Evolutionary conservation across 2,797 vertebrate species (phyloP).

Genomic region (Odontamblyopus rebecca): DNA sequence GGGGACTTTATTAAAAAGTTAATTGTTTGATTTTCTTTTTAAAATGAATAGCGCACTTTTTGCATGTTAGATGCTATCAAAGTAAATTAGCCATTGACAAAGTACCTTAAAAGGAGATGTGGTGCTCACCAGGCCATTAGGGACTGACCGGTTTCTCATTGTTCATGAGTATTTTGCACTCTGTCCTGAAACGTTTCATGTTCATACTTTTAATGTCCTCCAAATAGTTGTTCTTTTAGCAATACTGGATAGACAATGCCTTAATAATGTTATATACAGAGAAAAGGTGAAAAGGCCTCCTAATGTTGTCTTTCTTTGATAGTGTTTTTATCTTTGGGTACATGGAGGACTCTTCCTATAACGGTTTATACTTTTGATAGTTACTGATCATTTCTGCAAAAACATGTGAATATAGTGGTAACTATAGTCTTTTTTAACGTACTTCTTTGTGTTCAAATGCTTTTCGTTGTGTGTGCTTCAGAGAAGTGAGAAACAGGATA

Average conservation of each 20-base stretch:
- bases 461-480: constrained; percentile 61
- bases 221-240: constrained; percentile 71
- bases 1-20: constrained; percentile 44
- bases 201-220: constrained; percentile 40
- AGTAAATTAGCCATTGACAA: constrained; percentile 54
- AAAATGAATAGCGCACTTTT: constrained; percentile 67
- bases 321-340: constrained; percentile 56
- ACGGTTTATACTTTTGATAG: constrained; percentile 71
- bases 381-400: constrained; percentile 55
- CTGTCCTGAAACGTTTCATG: constrained; percentile 51
- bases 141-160: constrained; percentile 55
- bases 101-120: constrained; percentile 49
- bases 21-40: constrained; percentile 47
- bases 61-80: constrained; percentile 65
- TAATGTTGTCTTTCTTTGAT: constrained; percentile 57
- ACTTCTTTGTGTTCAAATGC: constrained; percentile 58
- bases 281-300: constrained; percentile 40
- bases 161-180: constrained; percentile 70
- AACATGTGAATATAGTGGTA: constrained; percentile 63
- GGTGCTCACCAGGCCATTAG: constrained; percentile 47
- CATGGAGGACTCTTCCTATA: constrained; percentile 44
- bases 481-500: constrained; percentile 46
- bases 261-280: constrained; percentile 68
- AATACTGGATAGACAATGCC: constrained; percentile 79
- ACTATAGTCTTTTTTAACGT: constrained; percentile 65